These are phyloP conservation scores for Tragelaphus buxtoni DNA, from an alignment of 2,113 vertebrate species.

Conservation along the genomic window DNA sequence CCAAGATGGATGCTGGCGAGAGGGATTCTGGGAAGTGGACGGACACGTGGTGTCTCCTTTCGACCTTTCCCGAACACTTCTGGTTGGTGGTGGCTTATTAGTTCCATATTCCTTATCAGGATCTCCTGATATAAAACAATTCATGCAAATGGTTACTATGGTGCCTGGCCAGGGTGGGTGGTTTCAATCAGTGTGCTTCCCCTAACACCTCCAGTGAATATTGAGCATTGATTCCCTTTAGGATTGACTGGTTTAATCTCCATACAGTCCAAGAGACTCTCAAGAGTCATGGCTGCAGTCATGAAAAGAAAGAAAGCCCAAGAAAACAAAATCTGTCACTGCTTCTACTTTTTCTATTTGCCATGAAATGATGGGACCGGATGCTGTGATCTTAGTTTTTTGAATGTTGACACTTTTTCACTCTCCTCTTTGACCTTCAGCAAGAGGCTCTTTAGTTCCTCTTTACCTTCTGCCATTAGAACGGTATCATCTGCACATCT, in stretches of 20 bases:
- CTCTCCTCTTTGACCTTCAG: not conserved
- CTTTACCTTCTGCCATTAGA: not conserved
- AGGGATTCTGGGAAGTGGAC: too few relatives aligned
- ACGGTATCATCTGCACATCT: not conserved
- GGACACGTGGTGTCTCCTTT: accelerated
- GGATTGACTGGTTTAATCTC: not conserved
- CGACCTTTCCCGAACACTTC: accelerated
- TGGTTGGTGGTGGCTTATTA: too few relatives aligned
- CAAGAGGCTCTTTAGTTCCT: not conserved
- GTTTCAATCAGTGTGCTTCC: too few relatives aligned
- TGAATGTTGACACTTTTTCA: not conserved
- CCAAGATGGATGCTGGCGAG: too few relatives aligned
- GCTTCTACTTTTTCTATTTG: not conserved
- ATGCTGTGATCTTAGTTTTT: not conserved
- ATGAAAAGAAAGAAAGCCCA: not conserved
- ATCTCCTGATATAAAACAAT: too few relatives aligned
- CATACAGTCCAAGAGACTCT: not conserved
- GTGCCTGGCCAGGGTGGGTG: too few relatives aligned
- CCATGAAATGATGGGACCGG: not conserved
- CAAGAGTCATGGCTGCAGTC: not conserved
- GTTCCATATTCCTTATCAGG: too few relatives aligned
- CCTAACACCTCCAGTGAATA: not conserved
- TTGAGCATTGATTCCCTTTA: not conserved
- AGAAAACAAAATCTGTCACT: not conserved
- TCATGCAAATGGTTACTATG: too few relatives aligned